Evolutionary conservation across 2,113 vertebrate species (phyloP).

Genomic region (Octodon degus): DNA sequence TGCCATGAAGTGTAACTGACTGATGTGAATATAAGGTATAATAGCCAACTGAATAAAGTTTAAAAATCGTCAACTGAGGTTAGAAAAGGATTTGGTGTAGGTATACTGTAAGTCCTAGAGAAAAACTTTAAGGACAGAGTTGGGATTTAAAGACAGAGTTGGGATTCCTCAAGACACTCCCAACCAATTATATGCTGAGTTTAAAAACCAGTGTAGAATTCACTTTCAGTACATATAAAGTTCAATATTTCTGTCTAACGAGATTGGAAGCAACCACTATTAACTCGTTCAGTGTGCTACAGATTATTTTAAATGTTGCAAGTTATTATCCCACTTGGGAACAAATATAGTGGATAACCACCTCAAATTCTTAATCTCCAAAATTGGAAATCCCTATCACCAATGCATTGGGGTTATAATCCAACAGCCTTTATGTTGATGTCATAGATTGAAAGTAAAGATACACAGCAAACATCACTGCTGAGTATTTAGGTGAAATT

Average conservation of each 20-base stretch:
- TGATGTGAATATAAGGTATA: neutral
- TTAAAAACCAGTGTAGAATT: constrained; percentile 21
- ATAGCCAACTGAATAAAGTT: neutral
- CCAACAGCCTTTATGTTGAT: neutral
- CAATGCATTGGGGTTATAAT: neutral
- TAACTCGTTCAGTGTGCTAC: neutral
- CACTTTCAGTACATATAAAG: constrained; percentile 54
- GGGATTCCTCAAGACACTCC: neutral
- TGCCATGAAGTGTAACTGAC: neutral
- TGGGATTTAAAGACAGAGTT: constrained; percentile 41
- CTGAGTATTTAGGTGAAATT: neutral
- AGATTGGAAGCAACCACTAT: constrained; percentile 10
- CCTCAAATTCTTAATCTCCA: constrained; percentile 42
- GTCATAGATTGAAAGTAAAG: neutral
- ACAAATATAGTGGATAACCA: neutral
- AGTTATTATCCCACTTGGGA: neutral
- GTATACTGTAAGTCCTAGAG: neutral
- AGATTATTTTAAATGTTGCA: neutral
- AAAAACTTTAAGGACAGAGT: neutral
- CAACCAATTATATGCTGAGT: neutral
- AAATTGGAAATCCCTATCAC: neutral
- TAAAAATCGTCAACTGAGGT: neutral
- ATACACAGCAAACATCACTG: neutral
- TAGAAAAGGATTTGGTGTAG: neutral
- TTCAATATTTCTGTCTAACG: constrained; percentile 5